Conservation (phyloP, 35 echinoderm and acorn worm species). For the Heliocidaris erythrogramma region DNA sequence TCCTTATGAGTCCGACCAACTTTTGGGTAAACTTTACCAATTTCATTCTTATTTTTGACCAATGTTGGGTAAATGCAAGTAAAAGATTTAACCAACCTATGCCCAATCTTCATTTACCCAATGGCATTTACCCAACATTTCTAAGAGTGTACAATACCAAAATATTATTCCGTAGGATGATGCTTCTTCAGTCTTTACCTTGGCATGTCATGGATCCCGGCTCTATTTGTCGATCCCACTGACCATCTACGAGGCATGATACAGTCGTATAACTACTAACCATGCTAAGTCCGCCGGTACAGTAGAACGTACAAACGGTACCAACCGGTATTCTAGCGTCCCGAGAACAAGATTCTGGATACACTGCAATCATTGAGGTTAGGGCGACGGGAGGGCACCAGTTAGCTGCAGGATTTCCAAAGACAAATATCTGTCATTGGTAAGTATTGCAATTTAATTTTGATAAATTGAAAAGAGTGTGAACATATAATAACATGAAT, state of each 20-base stretch:
- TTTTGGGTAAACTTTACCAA: too few relatives aligned
- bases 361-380: background rate
- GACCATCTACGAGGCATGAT: conserved; percentile 16
- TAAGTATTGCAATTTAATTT: background rate
- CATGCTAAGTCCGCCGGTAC: conserved; percentile 13
- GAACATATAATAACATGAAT: too few relatives aligned
- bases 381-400: conserved; percentile 23
- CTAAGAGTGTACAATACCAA: too few relatives aligned
- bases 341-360: background rate
- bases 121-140: too few relatives aligned
- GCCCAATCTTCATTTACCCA: too few relatives aligned
- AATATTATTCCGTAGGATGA: too few relatives aligned
- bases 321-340: background rate
- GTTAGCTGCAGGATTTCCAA: conserved; percentile 1
- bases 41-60: too few relatives aligned
- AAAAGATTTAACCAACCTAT: too few relatives aligned
- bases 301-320: conserved; percentile 38
- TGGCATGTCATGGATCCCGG: background rate
- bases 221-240: conserved; percentile 9
- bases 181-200: background rate
- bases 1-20: too few relatives aligned
- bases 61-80: too few relatives aligned
- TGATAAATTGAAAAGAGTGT: too few relatives aligned
- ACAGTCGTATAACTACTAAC: background rate
- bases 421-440: background rate